Evolutionary conservation across 2,797 vertebrate species (phyloP).

Genomic region (Sylvia borin): DNA sequence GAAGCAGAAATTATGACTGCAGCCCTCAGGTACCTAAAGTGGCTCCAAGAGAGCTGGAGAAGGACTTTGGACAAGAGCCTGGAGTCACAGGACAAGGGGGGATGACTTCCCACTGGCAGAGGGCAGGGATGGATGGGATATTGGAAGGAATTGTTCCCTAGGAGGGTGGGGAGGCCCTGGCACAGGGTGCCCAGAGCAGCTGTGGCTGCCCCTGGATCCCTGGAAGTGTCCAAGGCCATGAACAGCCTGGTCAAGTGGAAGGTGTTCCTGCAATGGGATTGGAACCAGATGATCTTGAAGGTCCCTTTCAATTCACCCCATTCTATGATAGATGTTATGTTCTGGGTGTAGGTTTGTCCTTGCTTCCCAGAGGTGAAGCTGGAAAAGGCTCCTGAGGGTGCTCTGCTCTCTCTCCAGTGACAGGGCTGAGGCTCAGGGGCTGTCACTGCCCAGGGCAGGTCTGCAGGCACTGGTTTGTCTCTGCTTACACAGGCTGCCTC

Average conservation of each 20-base stretch:
- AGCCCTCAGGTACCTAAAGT: neutral
- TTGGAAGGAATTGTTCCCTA: neutral
- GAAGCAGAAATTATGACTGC: neutral
- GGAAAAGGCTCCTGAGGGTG: neutral
- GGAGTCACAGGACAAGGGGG: neutral
- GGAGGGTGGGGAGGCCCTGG: accelerated
- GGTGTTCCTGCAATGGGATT: neutral
- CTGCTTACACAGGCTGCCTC: neutral
- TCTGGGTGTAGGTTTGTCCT: neutral
- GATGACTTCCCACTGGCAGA: neutral
- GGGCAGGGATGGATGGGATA: accelerated
- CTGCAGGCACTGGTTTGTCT: accelerated
- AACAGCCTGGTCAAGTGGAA: neutral
- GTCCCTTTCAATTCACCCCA: neutral
- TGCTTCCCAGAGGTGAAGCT: neutral
- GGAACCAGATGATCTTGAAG: neutral
- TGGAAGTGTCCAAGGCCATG: neutral
- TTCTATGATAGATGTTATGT: neutral
- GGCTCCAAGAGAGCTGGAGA: neutral
- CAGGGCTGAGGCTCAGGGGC: neutral
- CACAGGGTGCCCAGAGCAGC: neutral
- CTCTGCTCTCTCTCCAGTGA: neutral
- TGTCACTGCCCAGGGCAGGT: neutral
- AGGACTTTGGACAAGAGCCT: neutral
- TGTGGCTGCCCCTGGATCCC: neutral